Percentiles rank a stretch among this genome's conserved stretches.
Evolutionary conservation across 1,140 invertebrate genomes (phyloP).

Genomic region (Hycleus phaleratus): DNA sequence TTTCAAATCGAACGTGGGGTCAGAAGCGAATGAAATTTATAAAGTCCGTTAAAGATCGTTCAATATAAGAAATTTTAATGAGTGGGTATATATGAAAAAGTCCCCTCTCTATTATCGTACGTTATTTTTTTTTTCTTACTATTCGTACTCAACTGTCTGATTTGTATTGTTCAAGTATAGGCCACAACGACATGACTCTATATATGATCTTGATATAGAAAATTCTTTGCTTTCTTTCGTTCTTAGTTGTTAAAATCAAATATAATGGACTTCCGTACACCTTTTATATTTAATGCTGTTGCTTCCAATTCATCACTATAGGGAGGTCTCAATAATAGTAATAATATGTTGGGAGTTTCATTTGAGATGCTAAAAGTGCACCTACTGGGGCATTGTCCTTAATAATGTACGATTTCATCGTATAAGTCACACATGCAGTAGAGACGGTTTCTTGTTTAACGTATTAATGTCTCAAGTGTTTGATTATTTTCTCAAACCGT

Average conservation of each 20-base stretch:
- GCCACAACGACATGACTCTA: slow-evolving; percentile 29
- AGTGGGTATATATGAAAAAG: too few species aligned
- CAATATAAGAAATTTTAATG: too few species aligned
- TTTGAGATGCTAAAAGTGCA: slow-evolving; percentile 16
- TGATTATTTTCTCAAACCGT: slow-evolving; percentile 5
- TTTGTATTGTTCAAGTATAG: slow-evolving; percentile 7
- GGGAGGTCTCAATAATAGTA: slow-evolving; percentile 19
- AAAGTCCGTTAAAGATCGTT: too few species aligned
- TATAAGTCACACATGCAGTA: background rate
- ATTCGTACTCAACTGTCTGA: too few species aligned
- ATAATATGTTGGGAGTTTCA: slow-evolving; percentile 24
- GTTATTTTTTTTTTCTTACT: too few species aligned
- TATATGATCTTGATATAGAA: slow-evolving; percentile 24
- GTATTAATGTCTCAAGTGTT: slow-evolving; percentile 23
- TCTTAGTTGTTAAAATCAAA: background rate
- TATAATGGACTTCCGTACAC: slow-evolving; percentile 31
- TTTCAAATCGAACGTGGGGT: too few species aligned
- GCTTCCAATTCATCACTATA: slow-evolving; percentile 19
- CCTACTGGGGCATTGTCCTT: slow-evolving; percentile 27
- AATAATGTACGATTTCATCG: too few species aligned
- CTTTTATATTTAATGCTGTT: slow-evolving; percentile 13
- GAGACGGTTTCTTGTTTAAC: slow-evolving; percentile 21
- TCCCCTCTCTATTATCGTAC: too few species aligned
- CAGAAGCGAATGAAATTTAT: too few species aligned
- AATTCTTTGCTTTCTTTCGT: slow-evolving; percentile 19